phyloP scores from a whole-genome alignment of 2,888 invertebrate genomes.

The Lepidochrysops patricia region DNA sequence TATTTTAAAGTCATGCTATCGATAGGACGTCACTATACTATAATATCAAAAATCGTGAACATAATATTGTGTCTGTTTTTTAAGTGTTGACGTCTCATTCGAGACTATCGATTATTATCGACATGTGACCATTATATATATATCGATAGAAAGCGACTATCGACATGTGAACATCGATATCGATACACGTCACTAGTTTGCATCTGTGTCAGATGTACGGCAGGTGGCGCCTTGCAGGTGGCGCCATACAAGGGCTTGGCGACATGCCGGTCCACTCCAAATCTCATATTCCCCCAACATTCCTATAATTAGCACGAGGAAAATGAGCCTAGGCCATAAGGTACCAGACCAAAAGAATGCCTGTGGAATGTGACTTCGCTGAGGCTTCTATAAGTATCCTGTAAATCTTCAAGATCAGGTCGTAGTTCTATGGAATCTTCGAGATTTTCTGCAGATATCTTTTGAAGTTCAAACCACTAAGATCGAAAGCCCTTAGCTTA shows the following conservation, averaged over 20 bases:
- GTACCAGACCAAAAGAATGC: background rate
- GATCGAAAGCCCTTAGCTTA: too few relatives aligned
- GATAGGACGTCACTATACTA: too few relatives aligned
- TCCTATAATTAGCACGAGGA: background rate
- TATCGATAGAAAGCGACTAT: background rate
- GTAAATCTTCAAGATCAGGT: too few relatives aligned
- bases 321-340: background rate
- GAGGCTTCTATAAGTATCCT: too few relatives aligned
- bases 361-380: too few relatives aligned
- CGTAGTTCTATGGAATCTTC: too few relatives aligned
- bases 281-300: conserved; percentile 35
- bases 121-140: too few relatives aligned
- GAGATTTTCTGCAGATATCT: too few relatives aligned
- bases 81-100: too few relatives aligned
- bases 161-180: conserved; percentile 17
- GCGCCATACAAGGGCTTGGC: conserved; percentile 55
- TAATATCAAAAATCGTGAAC: too few relatives aligned
- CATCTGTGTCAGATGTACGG: conserved; percentile 71
- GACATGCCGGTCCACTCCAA: conserved; percentile 51
- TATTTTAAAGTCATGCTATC: too few relatives aligned
- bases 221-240: conserved; percentile 67
- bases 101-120: background rate
- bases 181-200: conserved; percentile 42
- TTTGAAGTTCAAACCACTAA: background rate
- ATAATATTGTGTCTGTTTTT: too few relatives aligned